Evolutionary conservation across 2,797 vertebrate species (phyloP), one percentile per base, ranked within the genome.

Genomic region (Rhinatrema bivittatum): DNA sequence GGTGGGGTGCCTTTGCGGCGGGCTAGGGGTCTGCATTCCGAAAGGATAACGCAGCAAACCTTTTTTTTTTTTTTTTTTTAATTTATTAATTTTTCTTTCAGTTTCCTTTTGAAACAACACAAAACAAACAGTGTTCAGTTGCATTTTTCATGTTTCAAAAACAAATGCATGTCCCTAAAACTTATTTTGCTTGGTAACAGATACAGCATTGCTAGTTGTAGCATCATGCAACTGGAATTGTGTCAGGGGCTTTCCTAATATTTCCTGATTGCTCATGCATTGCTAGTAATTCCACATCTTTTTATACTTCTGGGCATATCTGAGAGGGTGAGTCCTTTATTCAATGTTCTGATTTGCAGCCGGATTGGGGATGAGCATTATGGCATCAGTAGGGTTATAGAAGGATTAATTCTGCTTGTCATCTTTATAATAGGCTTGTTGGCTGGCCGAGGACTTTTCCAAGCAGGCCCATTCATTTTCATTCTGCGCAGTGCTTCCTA

Each of bases 401-500:
- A 15, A 39, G 54, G 46, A 39, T 59, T 42, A 22, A 32, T 62
- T 55, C 47, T 31, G 23, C 29, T 29, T 48, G 15, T 37, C 24
- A n/a, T 36, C 32, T 43, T 5, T 0, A 10, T 45, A 36, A 9
- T 4, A 17, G 20, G 30, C 19, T 1, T 2, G 3, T 25, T 1
- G 20, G 32, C 27, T 29, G 29, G 18, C 18, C 25, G 19, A n/a
- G n/a, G 19, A 27, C 33, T 10, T 14, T 20, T n/a, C 21, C 11
- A n/a, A n/a, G n/a, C 11, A 10, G 16, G 28, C 28, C 2, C 15
- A 23, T 53, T 71, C 7, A 2, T 69, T 68, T 13, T 40, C 41
- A 66, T 60, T 59, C 63, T 2, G 7, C 18, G 19, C 32, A 53
- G 14, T 1, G 17, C 49, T 51, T 36, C 26, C 31, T 55, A 29